Evolutionary conservation across 2,888 invertebrate genomes (phyloP).

Genomic region (Trichacis sp.): DNA sequence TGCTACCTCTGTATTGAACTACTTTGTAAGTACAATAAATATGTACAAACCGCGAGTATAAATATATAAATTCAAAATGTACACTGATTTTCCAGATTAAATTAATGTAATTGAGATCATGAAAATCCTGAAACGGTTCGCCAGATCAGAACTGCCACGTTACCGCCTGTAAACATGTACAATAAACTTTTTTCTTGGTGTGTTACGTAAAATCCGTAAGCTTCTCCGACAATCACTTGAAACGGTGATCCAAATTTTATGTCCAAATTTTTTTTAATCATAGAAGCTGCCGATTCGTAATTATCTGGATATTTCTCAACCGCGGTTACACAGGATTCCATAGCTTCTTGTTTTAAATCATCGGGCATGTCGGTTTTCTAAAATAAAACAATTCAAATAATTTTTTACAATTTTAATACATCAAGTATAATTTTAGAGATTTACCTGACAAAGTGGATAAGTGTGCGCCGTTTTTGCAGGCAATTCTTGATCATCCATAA

Average conservation of each 20-base stretch:
- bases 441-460: conserved; percentile 86
- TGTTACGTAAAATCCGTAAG: conserved; percentile 92
- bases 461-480: conserved; percentile 75
- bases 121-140: conserved; percentile 49
- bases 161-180: conserved; percentile 92
- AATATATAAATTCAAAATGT: conserved; percentile 1
- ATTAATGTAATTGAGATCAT: no score
- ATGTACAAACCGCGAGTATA: background rate
- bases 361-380: conserved; percentile 83
- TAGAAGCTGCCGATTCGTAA: conserved; percentile 86
- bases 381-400: no score
- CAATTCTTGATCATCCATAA: no score
- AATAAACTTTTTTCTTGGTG: conserved; percentile 90
- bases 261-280: conserved; percentile 95
- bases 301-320: conserved; percentile 91
- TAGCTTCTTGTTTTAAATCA: conserved; percentile 90
- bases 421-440: conserved; percentile 38
- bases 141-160: conserved; percentile 75
- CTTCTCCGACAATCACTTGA: conserved; percentile 95
- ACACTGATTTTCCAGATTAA: no score
- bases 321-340: conserved; percentile 92
- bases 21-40: no score
- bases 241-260: conserved; percentile 88
- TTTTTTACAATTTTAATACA: conserved; percentile 3
- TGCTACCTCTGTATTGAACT: no score